Conservation (phyloP, 2,888 invertebrate genomes). For the Archips xylosteana region DNA sequence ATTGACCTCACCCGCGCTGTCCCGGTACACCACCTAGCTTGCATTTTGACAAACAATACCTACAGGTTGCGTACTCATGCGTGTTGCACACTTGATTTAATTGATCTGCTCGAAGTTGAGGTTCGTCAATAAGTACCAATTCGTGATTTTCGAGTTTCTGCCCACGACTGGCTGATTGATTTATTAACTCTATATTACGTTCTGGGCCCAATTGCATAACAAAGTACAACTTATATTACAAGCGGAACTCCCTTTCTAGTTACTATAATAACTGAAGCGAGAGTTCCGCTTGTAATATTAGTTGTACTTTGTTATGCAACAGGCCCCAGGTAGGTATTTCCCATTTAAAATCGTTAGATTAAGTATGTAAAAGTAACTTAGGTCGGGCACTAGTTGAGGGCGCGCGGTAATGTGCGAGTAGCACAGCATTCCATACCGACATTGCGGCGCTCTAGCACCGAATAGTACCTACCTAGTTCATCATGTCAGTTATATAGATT, state of each 20-base stretch:
- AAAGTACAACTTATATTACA: too few species aligned
- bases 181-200: not conserved
- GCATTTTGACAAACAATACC: constrained; percentile 7
- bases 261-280: too few species aligned
- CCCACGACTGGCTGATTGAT: not conserved
- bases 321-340: not conserved
- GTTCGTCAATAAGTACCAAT: not conserved
- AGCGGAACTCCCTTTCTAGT: too few species aligned
- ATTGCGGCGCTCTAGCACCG: too few species aligned
- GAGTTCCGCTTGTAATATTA: too few species aligned
- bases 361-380: not conserved
- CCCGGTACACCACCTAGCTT: not conserved
- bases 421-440: not conserved
- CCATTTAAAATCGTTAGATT: not conserved
- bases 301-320: too few species aligned
- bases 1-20: constrained; percentile 29
- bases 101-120: not conserved
- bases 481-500: too few species aligned
- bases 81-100: not conserved
- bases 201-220: too few species aligned
- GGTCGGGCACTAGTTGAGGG: not conserved
- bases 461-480: too few species aligned
- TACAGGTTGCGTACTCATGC: not conserved
- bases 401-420: not conserved
- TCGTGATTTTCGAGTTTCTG: not conserved